phyloP scores from a whole-genome alignment of 2,113 vertebrate genomes.

The Peromyscus leucopus region DNA sequence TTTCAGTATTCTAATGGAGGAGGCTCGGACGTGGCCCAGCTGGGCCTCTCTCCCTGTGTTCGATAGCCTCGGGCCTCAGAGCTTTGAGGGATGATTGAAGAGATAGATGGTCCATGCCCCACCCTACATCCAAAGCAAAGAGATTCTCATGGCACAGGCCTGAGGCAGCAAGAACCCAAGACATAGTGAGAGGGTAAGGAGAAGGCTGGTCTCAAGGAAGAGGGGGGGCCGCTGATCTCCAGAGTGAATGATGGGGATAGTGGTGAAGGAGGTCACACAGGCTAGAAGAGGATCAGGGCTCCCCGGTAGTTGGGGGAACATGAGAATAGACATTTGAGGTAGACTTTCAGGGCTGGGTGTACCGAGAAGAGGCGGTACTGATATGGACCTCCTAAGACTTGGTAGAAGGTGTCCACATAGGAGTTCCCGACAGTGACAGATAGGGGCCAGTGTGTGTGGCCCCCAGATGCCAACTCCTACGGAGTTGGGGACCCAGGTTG shows the following conservation, averaged over 20 bases:
- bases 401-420: too few species aligned
- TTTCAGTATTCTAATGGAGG: background rate
- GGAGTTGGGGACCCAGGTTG: background rate
- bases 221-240: background rate
- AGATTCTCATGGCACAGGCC: background rate
- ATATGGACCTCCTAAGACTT: background rate
- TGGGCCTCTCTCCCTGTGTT: background rate
- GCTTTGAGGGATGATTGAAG: background rate
- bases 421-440: background rate
- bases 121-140: background rate
- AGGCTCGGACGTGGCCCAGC: background rate
- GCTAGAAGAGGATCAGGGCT: background rate
- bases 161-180: background rate
- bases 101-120: background rate
- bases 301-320: background rate
- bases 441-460: too few species aligned
- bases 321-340: background rate
- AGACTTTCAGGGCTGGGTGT: background rate
- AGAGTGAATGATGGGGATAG: background rate
- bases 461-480: background rate
- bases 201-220: background rate
- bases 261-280: background rate
- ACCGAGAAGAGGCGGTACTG: background rate
- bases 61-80: background rate
- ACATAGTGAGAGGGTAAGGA: background rate